Evolutionary conservation across 2,888 invertebrate genomes (phyloP), one percentile per base, ranked within the genome.

Genomic region (Actias luna): DNA sequence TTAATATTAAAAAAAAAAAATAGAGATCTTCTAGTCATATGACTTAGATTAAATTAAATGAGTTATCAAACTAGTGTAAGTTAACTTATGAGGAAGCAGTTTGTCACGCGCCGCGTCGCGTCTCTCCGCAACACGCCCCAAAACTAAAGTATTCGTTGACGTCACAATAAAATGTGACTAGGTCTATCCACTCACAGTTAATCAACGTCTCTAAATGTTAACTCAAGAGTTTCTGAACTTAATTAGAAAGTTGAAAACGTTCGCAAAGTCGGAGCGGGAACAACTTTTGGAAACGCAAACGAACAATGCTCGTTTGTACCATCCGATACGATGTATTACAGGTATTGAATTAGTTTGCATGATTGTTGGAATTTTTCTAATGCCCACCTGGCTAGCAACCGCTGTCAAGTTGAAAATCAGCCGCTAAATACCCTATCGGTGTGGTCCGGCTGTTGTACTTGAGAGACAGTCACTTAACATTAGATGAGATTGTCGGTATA

Each of bases 131-230:
- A 50, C 33, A 18, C 5, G 18, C 5, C 1, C n/a, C 25, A 46
- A 52, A n/a, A 27, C 18, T 46, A 46, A 46, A 46, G 46, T 18
- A 46, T 22, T 22, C 46, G 22, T 0, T 46, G 46, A 46, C 46
- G 14, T 46, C 22, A 68, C 67, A 72, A 72, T 70, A 73, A 69
- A 69, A 76, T 75, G 71, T 75, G 74, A 78, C 72, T 74, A 75
- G 78, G 71, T 75, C 72, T 72, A 75, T 76, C 71, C 76, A 76
- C 75, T 78, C 77, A 67, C 73, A 79, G 80, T 82, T 84, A 87
- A 89, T 88, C 88, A 89, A 79, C 78, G 79, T 82, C 78, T 83
- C 78, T 81, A 85, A 89, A 89, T 87, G 88, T 90, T 89, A 84
- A 84, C 87, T 83, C 75, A 80, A 77, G 79, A 87, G 82, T 85